phyloP scores from a whole-genome alignment of 2,113 vertebrate genomes.

The Chunga burmeisteri region DNA sequence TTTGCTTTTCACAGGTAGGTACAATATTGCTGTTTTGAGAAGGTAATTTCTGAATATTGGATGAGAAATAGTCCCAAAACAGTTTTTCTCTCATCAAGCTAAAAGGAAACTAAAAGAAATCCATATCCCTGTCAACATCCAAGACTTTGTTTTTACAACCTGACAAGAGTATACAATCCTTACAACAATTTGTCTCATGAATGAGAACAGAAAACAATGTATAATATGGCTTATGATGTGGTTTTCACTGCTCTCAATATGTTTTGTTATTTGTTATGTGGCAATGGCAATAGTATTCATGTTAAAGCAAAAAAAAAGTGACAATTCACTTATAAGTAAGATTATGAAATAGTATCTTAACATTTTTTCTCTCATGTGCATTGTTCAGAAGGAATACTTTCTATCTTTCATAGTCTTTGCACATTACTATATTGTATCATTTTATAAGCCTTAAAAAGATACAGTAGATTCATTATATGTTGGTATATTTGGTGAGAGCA shows the following conservation, averaged over 20 bases:
- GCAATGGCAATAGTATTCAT: background rate
- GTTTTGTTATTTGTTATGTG: background rate
- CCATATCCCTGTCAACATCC: background rate
- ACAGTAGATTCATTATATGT: background rate
- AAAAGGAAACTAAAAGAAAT: background rate
- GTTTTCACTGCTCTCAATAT: background rate
- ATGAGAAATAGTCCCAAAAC: constrained; percentile 25
- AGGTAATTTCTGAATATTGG: constrained; percentile 6
- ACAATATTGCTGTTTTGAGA: background rate
- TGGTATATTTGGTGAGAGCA: background rate
- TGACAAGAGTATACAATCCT: background rate
- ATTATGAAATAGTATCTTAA: background rate
- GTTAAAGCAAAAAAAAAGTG: background rate
- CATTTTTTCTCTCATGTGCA: background rate
- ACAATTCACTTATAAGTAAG: background rate
- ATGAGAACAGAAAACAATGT: background rate
- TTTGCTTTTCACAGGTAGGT: constrained; percentile 32
- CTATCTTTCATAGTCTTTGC: background rate
- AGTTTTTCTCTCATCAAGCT: background rate
- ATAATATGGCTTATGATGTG: background rate
- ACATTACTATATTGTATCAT: background rate
- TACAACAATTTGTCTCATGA: background rate
- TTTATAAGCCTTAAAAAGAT: background rate
- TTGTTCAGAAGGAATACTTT: background rate
- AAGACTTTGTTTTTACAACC: background rate